These are phyloP conservation scores for Struthio camelus DNA, from an alignment of 2,113 vertebrate genomes.

Conservation along the genomic window DNA sequence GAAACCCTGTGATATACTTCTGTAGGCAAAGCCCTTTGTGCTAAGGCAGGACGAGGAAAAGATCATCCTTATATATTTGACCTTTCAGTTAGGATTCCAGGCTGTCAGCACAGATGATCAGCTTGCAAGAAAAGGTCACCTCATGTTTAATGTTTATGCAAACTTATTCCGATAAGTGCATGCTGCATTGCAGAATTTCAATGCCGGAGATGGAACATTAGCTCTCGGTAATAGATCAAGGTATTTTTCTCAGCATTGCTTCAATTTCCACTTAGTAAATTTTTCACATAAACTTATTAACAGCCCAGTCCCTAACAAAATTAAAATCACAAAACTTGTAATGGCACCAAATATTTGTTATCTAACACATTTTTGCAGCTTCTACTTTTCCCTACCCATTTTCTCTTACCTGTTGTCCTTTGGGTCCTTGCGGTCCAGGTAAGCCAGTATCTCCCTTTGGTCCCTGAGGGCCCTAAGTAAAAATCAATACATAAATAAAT, in stretches of 20 bases:
- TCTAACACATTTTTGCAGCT: neutral
- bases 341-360: neutral
- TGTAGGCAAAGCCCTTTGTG: neutral
- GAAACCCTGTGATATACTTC: neutral
- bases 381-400: neutral
- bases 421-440: conserved; percentile 80
- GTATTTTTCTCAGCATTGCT: neutral
- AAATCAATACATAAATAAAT: neutral
- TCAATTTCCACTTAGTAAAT: neutral
- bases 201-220: neutral
- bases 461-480: conserved; percentile 82
- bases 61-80: neutral
- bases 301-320: neutral
- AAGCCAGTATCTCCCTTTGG: conserved; percentile 86
- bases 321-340: neutral
- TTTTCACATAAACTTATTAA: neutral
- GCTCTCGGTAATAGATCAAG: neutral
- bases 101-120: neutral
- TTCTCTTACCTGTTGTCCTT: conserved; percentile 73
- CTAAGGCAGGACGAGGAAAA: neutral
- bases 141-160: neutral
- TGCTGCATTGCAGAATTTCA: neutral
- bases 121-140: neutral
- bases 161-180: neutral
- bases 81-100: neutral